Percentiles rank a stretch among this genome's conserved stretches.
Conservation (phyloP, 2,113 vertebrate genomes). For the Hiodon alosoides region DNA sequence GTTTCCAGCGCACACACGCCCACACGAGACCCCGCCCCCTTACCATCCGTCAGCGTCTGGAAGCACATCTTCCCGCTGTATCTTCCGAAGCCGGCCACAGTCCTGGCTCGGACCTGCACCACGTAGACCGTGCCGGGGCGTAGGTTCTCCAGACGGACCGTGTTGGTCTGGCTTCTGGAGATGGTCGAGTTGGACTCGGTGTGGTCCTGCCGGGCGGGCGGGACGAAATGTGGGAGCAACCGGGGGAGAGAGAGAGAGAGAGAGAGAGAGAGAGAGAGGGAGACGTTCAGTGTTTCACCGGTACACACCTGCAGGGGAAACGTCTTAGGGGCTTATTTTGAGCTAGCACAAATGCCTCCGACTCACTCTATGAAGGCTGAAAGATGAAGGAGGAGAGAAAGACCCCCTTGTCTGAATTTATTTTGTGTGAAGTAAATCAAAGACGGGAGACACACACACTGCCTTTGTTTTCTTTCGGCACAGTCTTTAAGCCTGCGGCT, state of each 20-base stretch:
- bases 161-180: constrained; percentile 83
- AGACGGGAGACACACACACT: background rate
- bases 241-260: background rate
- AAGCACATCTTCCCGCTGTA: constrained; percentile 97
- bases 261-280: background rate
- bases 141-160: constrained; percentile 81
- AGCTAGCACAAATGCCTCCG: background rate
- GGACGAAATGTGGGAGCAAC: background rate
- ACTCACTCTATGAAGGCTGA: background rate
- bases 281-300: background rate
- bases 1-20: background rate
- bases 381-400: background rate
- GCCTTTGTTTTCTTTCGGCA: background rate
- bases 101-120: constrained; percentile 91
- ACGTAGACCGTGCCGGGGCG: constrained; percentile 85
- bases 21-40: constrained; percentile 30
- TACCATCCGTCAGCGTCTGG: constrained; percentile 92
- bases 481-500: background rate
- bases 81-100: constrained; percentile 87
- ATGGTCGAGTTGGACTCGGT: constrained; percentile 86
- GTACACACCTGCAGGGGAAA: too few relatives aligned
- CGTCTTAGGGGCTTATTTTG: too few relatives aligned
- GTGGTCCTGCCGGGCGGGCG: constrained; percentile 67
- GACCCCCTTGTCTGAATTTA: background rate
- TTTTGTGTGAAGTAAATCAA: background rate